Evolutionary conservation across 2,888 invertebrate genomes (phyloP).

Genomic region (Omphaloscelis lunosa): DNA sequence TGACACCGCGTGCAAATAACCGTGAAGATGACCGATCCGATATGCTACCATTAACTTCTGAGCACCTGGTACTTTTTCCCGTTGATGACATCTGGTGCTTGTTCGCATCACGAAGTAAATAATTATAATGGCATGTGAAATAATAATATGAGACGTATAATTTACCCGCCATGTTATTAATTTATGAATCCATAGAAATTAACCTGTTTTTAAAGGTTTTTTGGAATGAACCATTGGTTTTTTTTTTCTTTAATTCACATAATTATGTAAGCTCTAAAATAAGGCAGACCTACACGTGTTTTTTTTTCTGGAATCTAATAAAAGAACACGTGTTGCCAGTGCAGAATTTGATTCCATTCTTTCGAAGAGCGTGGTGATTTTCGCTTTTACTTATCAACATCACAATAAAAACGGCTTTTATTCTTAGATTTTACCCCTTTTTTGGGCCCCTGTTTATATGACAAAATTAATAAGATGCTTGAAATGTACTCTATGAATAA

Average conservation of each 20-base stretch:
- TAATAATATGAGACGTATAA: not conserved
- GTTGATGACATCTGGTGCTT: conserved; percentile 16
- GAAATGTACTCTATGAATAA: too few relatives aligned
- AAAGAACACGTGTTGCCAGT: not conserved
- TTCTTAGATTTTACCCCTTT: too few relatives aligned
- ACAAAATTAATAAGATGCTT: too few relatives aligned
- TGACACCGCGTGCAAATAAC: conserved; percentile 28
- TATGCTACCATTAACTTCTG: conserved; percentile 35
- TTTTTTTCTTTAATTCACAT: too few relatives aligned
- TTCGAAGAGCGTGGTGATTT: not conserved
- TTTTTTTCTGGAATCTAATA: not conserved
- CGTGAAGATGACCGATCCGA: conserved; percentile 50
- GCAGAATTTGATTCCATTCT: conserved; percentile 2
- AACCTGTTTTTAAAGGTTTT: too few relatives aligned
- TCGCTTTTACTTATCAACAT: too few relatives aligned
- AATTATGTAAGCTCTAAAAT: not conserved
- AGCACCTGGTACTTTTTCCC: conserved; percentile 37
- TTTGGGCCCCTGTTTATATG: too few relatives aligned
- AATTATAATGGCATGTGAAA: not conserved
- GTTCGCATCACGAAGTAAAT: not conserved
- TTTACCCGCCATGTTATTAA: too few relatives aligned
- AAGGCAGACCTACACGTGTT: not conserved
- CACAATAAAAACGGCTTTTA: too few relatives aligned
- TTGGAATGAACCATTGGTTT: too few relatives aligned
- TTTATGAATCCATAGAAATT: too few relatives aligned